Conservation (phyloP, 2,797 vertebrate genomes). For the Falco naumanni region DNA sequence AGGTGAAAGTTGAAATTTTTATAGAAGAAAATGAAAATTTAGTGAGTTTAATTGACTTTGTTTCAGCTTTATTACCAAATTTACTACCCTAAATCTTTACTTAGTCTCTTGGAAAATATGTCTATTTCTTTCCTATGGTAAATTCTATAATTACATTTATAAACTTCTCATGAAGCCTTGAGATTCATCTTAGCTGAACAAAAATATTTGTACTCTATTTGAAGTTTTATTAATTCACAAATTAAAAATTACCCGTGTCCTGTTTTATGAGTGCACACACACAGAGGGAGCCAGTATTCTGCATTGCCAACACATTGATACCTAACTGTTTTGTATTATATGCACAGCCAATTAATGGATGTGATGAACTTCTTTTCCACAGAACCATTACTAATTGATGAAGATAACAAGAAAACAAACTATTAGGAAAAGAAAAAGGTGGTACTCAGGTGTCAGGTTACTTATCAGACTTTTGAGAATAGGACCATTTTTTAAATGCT, state of each 20-base stretch:
- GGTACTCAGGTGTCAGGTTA: not conserved
- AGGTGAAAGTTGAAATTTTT: not conserved
- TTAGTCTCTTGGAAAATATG: not conserved
- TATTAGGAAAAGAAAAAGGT: not conserved
- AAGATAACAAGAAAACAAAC: not conserved
- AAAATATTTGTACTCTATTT: not conserved
- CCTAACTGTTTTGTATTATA: not conserved
- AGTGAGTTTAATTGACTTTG: not conserved
- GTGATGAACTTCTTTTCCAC: not conserved
- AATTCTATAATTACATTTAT: not conserved
- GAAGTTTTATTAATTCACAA: not conserved
- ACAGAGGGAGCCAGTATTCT: not conserved
- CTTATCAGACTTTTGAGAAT: not conserved
- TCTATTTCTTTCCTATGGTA: not conserved
- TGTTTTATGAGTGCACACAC: rapidly evolving
- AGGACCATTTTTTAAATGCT: not conserved
- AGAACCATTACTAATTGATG: not conserved
- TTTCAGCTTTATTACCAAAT: not conserved
- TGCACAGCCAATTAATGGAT: not conserved
- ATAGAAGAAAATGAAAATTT: not conserved
- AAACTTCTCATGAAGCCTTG: not conserved
- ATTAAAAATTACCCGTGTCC: not conserved
- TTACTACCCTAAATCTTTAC: not conserved
- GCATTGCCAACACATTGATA: not conserved
- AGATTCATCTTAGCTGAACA: not conserved